A percentile compares a stretch with the other conserved stretches of the same genome.
Conservation (phyloP, 2,113 vertebrate genomes). For the Macquaria ambigua region DNA sequence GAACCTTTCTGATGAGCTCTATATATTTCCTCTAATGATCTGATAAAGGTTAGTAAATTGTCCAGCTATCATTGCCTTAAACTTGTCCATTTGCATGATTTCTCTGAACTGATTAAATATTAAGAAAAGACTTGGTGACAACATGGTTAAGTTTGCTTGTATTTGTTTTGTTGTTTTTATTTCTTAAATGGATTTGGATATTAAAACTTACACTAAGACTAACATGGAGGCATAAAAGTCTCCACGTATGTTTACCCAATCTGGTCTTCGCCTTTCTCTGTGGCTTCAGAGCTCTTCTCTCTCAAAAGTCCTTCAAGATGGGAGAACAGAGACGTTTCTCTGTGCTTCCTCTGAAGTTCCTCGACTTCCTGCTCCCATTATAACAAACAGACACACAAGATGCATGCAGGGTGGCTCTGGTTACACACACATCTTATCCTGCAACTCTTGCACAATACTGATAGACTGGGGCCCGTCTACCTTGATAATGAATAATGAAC, state of each 20-base stretch:
- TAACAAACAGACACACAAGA: constrained; percentile 32
- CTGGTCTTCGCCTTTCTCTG: constrained; percentile 29
- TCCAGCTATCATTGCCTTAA: background rate
- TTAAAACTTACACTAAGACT: too few relatives aligned
- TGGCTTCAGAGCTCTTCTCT: constrained; percentile 53
- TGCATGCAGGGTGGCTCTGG: background rate
- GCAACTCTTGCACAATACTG: background rate
- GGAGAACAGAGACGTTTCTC: constrained; percentile 63
- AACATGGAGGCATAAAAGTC: background rate
- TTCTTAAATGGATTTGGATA: background rate
- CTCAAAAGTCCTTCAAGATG: constrained; percentile 76
- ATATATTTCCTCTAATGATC: background rate
- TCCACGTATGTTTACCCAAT: constrained; percentile 1
- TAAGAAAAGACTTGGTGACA: background rate
- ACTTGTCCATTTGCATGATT: background rate
- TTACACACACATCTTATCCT: background rate
- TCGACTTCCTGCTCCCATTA: constrained; percentile 64
- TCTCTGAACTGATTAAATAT: background rate
- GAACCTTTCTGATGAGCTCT: background rate
- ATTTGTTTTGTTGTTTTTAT: background rate
- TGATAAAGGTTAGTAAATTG: background rate
- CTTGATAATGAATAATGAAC: background rate
- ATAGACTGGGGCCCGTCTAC: too few relatives aligned
- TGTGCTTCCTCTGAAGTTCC: constrained; percentile 70
- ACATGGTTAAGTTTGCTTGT: background rate